These are phyloP conservation scores for Drosophila obscura DNA, from an alignment of 1,140 invertebrate species.

Conservation along the genomic window DNA sequence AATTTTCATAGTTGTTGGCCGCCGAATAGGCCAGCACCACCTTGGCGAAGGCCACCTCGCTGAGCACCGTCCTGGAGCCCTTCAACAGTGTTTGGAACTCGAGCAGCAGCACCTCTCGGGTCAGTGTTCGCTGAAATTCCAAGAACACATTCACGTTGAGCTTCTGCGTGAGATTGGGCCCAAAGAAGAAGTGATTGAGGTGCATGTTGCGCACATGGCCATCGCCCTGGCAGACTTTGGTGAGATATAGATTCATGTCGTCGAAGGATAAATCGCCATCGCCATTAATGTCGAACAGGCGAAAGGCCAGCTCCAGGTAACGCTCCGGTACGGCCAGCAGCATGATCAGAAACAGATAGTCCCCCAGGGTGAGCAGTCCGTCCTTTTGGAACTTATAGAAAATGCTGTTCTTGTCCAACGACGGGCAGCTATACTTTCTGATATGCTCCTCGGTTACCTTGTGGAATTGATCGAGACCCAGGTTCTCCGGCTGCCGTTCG, in stretches of 20 bases:
- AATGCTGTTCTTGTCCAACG: slow-evolving; percentile 23
- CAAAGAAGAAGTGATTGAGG: slow-evolving; percentile 40
- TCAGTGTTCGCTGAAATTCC: slow-evolving; percentile 25
- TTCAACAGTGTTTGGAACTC: slow-evolving; percentile 42
- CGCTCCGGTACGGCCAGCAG: slow-evolving; percentile 46
- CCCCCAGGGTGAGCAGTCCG: slow-evolving; percentile 36
- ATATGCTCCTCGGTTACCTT: slow-evolving; percentile 3
- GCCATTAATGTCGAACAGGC: slow-evolving; percentile 37
- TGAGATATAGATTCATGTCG: slow-evolving; percentile 11
- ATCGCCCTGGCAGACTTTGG: slow-evolving; percentile 9
- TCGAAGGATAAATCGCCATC: slow-evolving; percentile 15
- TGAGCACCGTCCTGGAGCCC: slow-evolving; percentile 14
- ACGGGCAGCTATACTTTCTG: not conserved
- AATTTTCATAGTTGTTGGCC: not conserved
- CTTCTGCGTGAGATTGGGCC: not conserved
- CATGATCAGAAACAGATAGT: slow-evolving; percentile 46
- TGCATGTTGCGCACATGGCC: slow-evolving; percentile 1
- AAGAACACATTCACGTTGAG: slow-evolving; percentile 29
- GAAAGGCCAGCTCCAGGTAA: slow-evolving; percentile 38
- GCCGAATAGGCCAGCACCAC: slow-evolving; percentile 26
- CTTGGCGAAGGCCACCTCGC: slow-evolving; percentile 43
- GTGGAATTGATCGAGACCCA: slow-evolving; percentile 35
- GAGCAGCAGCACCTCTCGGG: slow-evolving; percentile 27
- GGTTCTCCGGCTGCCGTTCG: slow-evolving; percentile 20
- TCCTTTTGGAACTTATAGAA: slow-evolving; percentile 32